A percentile compares a stretch with the other conserved stretches of the same genome.
Evolutionary conservation across 1,140 invertebrate species (phyloP).

Genomic region (Dufourea novaeangliae): DNA sequence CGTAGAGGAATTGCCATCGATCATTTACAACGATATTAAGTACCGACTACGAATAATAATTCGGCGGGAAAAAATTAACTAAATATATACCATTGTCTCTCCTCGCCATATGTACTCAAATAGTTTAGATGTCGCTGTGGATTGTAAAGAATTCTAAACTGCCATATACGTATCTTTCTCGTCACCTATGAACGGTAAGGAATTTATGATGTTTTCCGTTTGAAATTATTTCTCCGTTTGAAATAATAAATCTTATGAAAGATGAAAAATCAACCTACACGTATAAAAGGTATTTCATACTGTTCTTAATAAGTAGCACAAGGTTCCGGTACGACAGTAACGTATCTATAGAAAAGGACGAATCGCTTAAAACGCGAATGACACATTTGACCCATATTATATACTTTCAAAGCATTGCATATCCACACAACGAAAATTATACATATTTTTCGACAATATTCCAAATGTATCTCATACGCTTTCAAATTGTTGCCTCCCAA

Average conservation of each 20-base stretch:
- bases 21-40: background rate
- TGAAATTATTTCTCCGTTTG: background rate
- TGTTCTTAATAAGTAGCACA: slow-evolving; percentile 52
- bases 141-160: slow-evolving; percentile 5
- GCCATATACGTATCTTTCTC: background rate
- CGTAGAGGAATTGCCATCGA: slow-evolving; percentile 25
- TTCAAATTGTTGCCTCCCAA: background rate
- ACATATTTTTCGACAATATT: background rate
- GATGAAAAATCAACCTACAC: background rate
- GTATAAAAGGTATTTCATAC: slow-evolving; percentile 11
- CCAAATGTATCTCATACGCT: background rate
- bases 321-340: slow-evolving; percentile 58
- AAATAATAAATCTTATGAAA: slow-evolving; percentile 5
- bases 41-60: background rate
- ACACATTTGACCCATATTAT: slow-evolving; percentile 46
- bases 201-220: background rate
- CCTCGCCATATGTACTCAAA: background rate
- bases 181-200: background rate
- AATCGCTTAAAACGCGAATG: background rate
- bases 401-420: background rate
- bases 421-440: background rate
- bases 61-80: background rate
- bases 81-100: too few relatives aligned
- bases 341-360: slow-evolving; percentile 27
- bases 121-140: slow-evolving; percentile 25